These are phyloP conservation scores for Aegithalos caudatus DNA, from an alignment of 2,113 vertebrate genomes.

Conservation along the genomic window DNA sequence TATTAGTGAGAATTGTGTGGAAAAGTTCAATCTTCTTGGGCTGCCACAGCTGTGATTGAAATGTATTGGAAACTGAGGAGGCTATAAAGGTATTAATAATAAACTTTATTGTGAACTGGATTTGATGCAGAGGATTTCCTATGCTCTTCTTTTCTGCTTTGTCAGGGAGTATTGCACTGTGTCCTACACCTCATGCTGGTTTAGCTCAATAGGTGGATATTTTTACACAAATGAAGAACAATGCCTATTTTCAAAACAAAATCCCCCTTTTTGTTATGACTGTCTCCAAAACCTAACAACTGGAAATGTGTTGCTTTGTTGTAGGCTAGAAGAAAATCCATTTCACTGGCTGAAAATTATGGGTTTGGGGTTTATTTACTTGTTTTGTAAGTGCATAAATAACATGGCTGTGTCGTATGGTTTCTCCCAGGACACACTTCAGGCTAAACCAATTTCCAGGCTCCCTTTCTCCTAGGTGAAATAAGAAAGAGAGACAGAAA, in stretches of 20 bases:
- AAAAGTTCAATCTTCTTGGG: slow-evolving; percentile 87
- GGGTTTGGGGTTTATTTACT: background rate
- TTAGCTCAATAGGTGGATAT: background rate
- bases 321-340: background rate
- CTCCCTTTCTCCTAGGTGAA: background rate
- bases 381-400: background rate
- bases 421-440: background rate
- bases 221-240: background rate
- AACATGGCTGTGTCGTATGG: background rate
- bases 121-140: slow-evolving; percentile 16
- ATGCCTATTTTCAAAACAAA: background rate
- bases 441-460: background rate
- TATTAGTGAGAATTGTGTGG: slow-evolving; percentile 83
- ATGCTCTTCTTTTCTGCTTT: background rate
- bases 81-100: slow-evolving; percentile 5
- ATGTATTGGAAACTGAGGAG: background rate
- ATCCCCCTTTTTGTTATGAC: background rate
- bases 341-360: background rate
- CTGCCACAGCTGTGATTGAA: slow-evolving; percentile 72
- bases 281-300: background rate
- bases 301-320: background rate
- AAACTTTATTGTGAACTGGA: slow-evolving; percentile 21
- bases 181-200: background rate
- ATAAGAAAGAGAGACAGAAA: background rate
- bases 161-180: background rate